These are phyloP conservation scores for Phytoseiulus persimilis DNA, from an alignment of 2,888 invertebrate species.

Conservation along the genomic window DNA sequence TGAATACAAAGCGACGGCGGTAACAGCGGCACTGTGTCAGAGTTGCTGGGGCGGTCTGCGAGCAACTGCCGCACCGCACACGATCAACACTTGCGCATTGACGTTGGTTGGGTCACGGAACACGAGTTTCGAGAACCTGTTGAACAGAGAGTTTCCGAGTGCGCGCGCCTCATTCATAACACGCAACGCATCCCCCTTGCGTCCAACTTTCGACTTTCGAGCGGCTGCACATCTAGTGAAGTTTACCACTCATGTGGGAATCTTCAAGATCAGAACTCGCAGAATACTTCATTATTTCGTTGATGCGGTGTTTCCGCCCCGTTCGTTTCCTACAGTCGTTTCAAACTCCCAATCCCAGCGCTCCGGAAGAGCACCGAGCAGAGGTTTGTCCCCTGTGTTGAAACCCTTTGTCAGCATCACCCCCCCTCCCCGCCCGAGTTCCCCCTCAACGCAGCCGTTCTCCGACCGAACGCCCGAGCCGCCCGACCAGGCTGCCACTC, in stretches of 20 bases:
- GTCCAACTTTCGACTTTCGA: no score
- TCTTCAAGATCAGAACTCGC: background rate
- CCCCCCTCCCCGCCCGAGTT: background rate
- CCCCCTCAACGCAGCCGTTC: background rate
- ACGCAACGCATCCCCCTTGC: background rate
- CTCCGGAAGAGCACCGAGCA: background rate
- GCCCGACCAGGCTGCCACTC: background rate
- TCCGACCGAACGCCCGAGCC: background rate
- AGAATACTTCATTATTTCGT: background rate
- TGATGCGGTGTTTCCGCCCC: no score
- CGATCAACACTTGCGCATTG: background rate
- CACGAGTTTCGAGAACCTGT: background rate
- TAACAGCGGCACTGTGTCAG: background rate
- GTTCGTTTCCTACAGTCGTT: background rate
- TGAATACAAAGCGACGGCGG: background rate
- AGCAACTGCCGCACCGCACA: background rate
- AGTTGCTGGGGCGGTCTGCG: background rate
- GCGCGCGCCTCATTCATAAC: background rate
- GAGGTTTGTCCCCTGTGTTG: background rate
- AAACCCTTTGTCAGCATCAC: background rate
- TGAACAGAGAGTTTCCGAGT: background rate
- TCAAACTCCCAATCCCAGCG: background rate
- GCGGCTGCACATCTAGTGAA: background rate
- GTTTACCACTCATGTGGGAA: background rate
- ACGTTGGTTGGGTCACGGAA: background rate